Evolutionary conservation across 2,888 invertebrate species (phyloP).

Genomic region (Oscheius sp.): DNA sequence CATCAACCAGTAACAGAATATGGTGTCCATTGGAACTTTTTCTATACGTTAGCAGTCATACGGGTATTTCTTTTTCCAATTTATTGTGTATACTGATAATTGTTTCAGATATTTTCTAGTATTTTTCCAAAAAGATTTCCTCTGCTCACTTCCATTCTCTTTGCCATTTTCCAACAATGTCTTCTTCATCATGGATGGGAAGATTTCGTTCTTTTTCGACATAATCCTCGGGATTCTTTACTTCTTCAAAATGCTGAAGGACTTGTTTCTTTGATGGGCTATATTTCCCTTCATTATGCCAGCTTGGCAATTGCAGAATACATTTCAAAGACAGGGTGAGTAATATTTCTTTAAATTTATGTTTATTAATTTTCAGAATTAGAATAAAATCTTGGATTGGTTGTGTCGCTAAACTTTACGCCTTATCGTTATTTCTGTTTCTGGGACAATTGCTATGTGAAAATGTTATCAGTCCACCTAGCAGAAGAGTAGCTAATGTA

Average conservation of each 20-base stretch:
- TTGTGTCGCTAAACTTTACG: slow-evolving; percentile 42
- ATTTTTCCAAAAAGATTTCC: slow-evolving; percentile 47
- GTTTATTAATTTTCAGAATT: slow-evolving; percentile 41
- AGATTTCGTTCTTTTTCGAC: slow-evolving; percentile 52
- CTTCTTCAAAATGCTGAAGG: slow-evolving; percentile 91
- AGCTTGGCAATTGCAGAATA: slow-evolving; percentile 74
- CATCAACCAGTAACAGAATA: slow-evolving; percentile 91
- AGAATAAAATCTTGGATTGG: slow-evolving; percentile 54
- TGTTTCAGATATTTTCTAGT: slow-evolving; percentile 41
- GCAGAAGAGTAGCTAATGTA: slow-evolving; percentile 86
- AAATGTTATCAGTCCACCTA: slow-evolving; percentile 75
- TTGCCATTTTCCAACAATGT: slow-evolving; percentile 25
- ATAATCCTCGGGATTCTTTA: slow-evolving; percentile 73
- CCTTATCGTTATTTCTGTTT: slow-evolving; percentile 41
- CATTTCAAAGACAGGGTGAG: slow-evolving; percentile 51
- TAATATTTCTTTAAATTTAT: background rate
- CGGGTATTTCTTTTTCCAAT: background rate
- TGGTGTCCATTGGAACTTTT: slow-evolving; percentile 98
- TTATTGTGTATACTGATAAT: no score
- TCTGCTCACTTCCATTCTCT: slow-evolving; percentile 26
- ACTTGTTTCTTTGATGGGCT: slow-evolving; percentile 86
- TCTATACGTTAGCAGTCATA: slow-evolving; percentile 84
- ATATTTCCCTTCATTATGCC: slow-evolving; percentile 85
- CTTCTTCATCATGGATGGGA: slow-evolving; percentile 36
- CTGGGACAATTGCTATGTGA: slow-evolving; percentile 44